A percentile compares a stretch with the other conserved stretches of the same genome.
phyloP scores from a whole-genome alignment of 2,888 invertebrate species.

The Drosophila recens region DNA sequence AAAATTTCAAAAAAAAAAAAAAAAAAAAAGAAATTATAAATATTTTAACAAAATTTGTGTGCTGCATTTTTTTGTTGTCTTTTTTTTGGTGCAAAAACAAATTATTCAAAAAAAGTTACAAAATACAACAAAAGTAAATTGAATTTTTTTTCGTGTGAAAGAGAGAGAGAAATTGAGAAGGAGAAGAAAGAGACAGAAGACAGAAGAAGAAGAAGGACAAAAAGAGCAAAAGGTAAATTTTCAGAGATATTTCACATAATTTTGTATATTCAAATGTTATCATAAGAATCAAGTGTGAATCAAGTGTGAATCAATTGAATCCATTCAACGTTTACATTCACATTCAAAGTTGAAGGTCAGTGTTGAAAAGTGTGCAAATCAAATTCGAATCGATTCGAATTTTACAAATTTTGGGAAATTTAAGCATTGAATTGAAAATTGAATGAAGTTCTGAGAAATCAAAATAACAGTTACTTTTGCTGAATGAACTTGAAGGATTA shows the following conservation, averaged over 20 bases:
- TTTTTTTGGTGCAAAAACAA: constrained; percentile 12
- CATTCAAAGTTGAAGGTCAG: constrained; percentile 39
- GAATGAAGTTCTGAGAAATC: too few relatives aligned
- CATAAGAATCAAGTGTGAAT: background rate
- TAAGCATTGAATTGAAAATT: too few relatives aligned
- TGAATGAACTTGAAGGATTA: background rate
- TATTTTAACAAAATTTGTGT: constrained; percentile 1
- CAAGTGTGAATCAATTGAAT: constrained; percentile 11
- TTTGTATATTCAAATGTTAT: constrained; percentile 1
- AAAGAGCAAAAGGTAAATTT: constrained; percentile 50
- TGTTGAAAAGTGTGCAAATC: constrained; percentile 26
- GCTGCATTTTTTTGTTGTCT: constrained; percentile 13
- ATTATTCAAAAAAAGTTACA: constrained; percentile 7
- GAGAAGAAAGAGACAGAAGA: constrained; percentile 21
- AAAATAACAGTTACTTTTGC: background rate
- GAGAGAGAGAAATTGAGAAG: constrained; percentile 6
- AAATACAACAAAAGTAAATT: constrained; percentile 10
- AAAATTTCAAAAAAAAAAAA: background rate
- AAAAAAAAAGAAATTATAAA: background rate
- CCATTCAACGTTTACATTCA: background rate
- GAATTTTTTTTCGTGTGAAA: background rate
- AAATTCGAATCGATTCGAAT: background rate
- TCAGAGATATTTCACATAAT: constrained; percentile 11
- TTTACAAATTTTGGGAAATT: background rate
- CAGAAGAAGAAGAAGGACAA: constrained; percentile 24